A percentile compares a stretch with the other conserved stretches of the same genome.
These are phyloP conservation scores for Mesembrinibis cayennensis DNA, from an alignment of 2,113 vertebrate species.

Conservation along the genomic window DNA sequence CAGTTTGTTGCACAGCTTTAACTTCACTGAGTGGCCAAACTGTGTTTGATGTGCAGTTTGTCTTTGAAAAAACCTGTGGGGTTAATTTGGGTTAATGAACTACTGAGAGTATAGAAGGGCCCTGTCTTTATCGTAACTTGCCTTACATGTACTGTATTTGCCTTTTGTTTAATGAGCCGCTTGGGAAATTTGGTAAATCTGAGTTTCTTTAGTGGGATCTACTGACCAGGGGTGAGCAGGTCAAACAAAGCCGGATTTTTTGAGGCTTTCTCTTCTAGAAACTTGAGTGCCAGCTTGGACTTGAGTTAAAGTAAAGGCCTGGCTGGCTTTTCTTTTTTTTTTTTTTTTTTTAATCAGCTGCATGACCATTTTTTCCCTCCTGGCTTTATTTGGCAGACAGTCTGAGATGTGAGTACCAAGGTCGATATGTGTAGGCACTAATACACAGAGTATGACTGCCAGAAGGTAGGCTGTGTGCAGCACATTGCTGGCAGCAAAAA, in stretches of 20 bases:
- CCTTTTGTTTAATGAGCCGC: not conserved
- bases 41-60: not conserved
- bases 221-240: accelerated
- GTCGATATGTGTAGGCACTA: accelerated
- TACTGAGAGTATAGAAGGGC: not conserved
- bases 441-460: not conserved
- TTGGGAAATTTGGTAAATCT: not conserved
- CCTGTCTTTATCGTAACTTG: accelerated
- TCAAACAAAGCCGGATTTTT: not conserved
- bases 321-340: not conserved
- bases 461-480: not conserved
- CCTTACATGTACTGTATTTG: not conserved
- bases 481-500: not conserved
- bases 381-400: not conserved
- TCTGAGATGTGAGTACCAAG: not conserved
- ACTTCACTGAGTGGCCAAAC: not conserved
- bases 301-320: not conserved
- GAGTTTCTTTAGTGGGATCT: not conserved
- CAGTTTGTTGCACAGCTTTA: not conserved
- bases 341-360: not conserved
- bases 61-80: not conserved
- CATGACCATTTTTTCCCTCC: accelerated
- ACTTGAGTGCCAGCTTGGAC: not conserved
- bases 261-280: not conserved
- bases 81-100: not conserved